Evolutionary conservation across 1,140 invertebrate genomes (phyloP), one percentile per base, ranked within the genome.

Genomic region (Scaptodrosophila lebanonensis): DNA sequence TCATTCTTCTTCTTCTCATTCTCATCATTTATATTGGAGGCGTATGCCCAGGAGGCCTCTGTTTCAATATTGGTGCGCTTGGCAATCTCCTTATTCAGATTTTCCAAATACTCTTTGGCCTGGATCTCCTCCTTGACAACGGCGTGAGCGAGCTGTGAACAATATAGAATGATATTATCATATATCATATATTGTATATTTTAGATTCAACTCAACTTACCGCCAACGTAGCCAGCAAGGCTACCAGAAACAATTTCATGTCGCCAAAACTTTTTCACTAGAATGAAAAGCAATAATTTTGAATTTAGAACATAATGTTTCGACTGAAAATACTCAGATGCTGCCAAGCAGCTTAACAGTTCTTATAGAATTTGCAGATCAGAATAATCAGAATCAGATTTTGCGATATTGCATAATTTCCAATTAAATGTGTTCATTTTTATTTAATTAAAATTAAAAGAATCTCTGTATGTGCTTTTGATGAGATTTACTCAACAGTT

Each of bases 11-110:
- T 88, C 22, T 89, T 88, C 6, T 92, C 89, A 83, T 93, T 94
- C 29, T 89, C 89, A 47, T 91, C 90, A 1, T 92, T 95, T 9
- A 95, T 89, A 75, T 95, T 93, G 0, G 93, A 93, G 1, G 90
- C 90, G 64, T 94, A 95, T 4, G 88, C 88, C 93, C 93, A 95
- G 22, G 91, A 87, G 0, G 90, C 90, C 0, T 89, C 66, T 1
- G 88, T 88, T 0, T 88, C 86, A 7, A 88, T 86, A 69, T 92
- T 91, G 48, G 88, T 88, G 83, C 90, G 90, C 43, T 87, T 58
- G 1, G 89, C 89, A n/a, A 88, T 71, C 50, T 89, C 88, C 13
- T 87, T 87, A 64, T 93, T 91, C 2, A 92, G 58, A 29, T 90
- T 87, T n/a, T 88, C 60, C 44, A 93, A 87, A 62, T 91, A 91